phyloP scores from a whole-genome alignment of 2,888 invertebrate species.

The Dicyrtoma fusca region DNA sequence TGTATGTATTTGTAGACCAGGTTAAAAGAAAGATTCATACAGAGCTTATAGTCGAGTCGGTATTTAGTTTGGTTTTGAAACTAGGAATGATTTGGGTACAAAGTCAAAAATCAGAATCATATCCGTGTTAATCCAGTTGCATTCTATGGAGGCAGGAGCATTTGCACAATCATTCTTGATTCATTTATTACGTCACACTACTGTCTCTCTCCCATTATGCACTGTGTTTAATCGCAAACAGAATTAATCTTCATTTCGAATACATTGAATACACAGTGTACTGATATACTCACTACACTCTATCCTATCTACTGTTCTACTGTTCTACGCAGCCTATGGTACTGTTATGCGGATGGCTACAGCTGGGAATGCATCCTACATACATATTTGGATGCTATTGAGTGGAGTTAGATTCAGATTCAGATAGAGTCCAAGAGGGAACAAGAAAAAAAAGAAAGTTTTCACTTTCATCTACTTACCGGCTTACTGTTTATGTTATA shows the following conservation, averaged over 20 bases:
- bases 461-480: constrained; percentile 22
- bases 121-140: constrained; percentile 19
- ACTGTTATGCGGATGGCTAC: too few species aligned
- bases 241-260: constrained; percentile 34
- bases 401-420: too few species aligned
- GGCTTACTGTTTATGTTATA: background rate
- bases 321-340: too few species aligned
- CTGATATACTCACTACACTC: background rate
- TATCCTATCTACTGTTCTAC: too few species aligned
- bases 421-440: background rate
- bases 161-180: constrained; percentile 35
- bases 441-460: constrained; percentile 11
- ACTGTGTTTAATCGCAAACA: background rate
- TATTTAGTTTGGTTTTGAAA: too few species aligned
- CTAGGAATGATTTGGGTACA: too few species aligned
- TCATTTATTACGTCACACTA: constrained; percentile 36
- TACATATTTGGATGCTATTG: too few species aligned
- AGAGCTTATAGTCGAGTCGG: too few species aligned
- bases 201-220: constrained; percentile 6
- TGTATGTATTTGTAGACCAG: too few species aligned
- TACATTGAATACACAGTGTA: constrained; percentile 10
- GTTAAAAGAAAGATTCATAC: too few species aligned
- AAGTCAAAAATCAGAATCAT: too few species aligned
- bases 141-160: background rate
- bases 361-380: too few species aligned